Conservation (phyloP, 1,140 invertebrate species). For the Aphidius gifuensis region DNA sequence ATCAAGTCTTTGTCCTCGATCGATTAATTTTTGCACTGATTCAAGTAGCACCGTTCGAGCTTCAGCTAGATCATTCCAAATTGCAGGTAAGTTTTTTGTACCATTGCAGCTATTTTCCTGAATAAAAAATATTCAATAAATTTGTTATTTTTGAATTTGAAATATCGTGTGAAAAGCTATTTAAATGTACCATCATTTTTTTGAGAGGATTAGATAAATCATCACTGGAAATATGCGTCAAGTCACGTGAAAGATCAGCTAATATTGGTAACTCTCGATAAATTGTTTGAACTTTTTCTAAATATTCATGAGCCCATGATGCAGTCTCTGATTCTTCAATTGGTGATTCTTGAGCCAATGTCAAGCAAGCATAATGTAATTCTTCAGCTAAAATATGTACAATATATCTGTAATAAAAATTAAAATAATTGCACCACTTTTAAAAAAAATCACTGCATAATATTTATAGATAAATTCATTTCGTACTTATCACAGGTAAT, state of each 20-base stretch:
- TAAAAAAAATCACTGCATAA: background rate
- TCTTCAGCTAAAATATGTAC: constrained; percentile 37
- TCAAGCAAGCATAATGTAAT: constrained; percentile 38
- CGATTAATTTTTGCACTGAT: constrained; percentile 38
- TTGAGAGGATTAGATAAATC: constrained; percentile 37
- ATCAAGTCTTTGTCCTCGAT: constrained; percentile 40
- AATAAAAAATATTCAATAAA: background rate
- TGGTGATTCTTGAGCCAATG: constrained; percentile 28
- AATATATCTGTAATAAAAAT: constrained; percentile 29
- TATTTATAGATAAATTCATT: background rate
- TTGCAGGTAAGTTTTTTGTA: constrained; percentile 30
- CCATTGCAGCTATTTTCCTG: constrained; percentile 26
- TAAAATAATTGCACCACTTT: background rate
- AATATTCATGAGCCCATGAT: constrained; percentile 33
- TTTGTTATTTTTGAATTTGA: background rate
- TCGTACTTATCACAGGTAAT: constrained; percentile 38
- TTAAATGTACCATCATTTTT: constrained; percentile 35
- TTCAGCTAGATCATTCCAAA: constrained; percentile 35
- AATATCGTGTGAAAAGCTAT: background rate
- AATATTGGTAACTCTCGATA: constrained; percentile 41
- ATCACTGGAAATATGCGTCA: constrained; percentile 25
- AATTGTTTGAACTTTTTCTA: constrained; percentile 34
- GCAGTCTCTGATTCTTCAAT: constrained; percentile 23
- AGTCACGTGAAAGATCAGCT: constrained; percentile 36
- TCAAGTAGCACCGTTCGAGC: constrained; percentile 36